Conservation (phyloP, 2,113 vertebrate species). For the Chionodraco myersi region DNA sequence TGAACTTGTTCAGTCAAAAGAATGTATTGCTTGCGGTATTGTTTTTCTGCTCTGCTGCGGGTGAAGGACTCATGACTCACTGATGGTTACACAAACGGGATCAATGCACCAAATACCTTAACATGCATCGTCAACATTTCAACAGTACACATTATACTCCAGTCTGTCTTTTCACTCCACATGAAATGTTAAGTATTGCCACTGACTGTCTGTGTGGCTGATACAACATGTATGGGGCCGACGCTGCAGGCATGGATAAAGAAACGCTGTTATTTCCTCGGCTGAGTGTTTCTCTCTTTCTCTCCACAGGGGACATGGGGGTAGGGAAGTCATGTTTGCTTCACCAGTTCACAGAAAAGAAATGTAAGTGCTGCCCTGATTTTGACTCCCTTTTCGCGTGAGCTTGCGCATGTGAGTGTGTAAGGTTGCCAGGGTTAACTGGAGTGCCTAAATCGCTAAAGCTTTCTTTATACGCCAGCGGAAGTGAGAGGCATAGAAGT, state of each 20-base stretch:
- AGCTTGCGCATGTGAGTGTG: constrained; percentile 4
- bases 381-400: constrained; percentile 12
- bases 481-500: constrained; percentile 65
- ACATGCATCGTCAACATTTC: not conserved
- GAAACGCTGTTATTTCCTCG: constrained; percentile 39
- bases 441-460: constrained; percentile 53
- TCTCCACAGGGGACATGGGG: constrained; percentile 83
- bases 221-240: constrained; percentile 33
- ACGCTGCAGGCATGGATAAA: constrained; percentile 38
- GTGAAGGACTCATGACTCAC: not conserved
- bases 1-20: not conserved
- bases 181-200: constrained; percentile 16
- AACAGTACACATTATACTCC: not conserved
- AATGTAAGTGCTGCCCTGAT: constrained; percentile 81
- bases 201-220: constrained; percentile 5
- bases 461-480: constrained; percentile 53
- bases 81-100: not conserved
- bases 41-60: not conserved
- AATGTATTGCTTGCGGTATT: not conserved
- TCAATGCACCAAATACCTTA: not conserved
- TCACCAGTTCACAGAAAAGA: constrained; percentile 88
- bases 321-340: constrained; percentile 88
- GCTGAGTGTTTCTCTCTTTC: constrained; percentile 19
- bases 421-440: constrained; percentile 59
- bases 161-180: not conserved